Conservation (phyloP, 1,140 invertebrate species). For the Pogonomyrmex barbatus region DNA sequence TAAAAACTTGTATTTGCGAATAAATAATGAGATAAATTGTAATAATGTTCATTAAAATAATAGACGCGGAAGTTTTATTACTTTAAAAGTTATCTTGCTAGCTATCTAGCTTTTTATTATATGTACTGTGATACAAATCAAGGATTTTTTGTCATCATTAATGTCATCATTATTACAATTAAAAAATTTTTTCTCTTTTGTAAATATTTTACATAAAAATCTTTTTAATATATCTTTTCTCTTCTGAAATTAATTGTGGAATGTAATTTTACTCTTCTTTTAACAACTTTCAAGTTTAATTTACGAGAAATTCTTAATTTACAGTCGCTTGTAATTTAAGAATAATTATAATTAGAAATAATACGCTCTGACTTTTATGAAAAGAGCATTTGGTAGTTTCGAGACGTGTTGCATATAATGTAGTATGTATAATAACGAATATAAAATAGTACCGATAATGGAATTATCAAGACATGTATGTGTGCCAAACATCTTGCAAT, state of each 20-base stretch:
- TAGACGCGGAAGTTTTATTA: not conserved
- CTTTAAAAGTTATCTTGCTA: not conserved
- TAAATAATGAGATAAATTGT: not conserved
- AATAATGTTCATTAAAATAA: not conserved
- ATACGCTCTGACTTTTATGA: not conserved
- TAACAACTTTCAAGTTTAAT: not conserved
- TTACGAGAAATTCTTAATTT: not conserved
- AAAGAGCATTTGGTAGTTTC: not conserved
- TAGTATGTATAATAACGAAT: not conserved
- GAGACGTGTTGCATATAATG: not conserved
- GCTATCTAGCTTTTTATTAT: too few relatives aligned
- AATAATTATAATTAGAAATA: not conserved
- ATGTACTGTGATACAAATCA: too few relatives aligned
- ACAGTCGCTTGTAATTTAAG: not conserved
- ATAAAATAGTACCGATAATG: conserved; percentile 7
- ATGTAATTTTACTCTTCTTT: not conserved
- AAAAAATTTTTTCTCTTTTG: not conserved
- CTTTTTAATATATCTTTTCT: not conserved
- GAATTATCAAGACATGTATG: not conserved
- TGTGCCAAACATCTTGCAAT: not conserved
- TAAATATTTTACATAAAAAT: not conserved
- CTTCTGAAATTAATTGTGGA: not conserved
- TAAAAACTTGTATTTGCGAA: not conserved
- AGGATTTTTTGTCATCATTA: not conserved
- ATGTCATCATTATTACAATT: not conserved